Percentiles rank a stretch among this genome's conserved stretches.
Conservation (phyloP, 2,797 vertebrate genomes). For the Ceryle rudis region DNA sequence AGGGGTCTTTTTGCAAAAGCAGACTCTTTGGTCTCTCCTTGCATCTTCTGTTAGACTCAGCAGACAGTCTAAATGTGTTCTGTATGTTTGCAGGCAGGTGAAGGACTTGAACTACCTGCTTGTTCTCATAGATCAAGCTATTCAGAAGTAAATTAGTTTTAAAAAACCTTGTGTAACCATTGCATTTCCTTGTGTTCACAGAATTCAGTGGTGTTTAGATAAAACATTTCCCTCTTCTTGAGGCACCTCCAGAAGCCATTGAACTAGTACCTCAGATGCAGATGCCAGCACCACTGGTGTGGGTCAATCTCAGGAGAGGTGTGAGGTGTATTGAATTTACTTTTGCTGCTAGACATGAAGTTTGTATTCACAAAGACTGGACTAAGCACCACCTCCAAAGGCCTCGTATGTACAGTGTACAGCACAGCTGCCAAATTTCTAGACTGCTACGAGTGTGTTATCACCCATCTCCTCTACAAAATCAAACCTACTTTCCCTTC, state of each 20-base stretch:
- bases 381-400: not conserved
- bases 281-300: not conserved
- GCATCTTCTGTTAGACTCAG: not conserved
- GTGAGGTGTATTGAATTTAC: not conserved
- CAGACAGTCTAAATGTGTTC: not conserved
- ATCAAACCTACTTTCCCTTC: not conserved
- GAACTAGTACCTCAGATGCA: not conserved
- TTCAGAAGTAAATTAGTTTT: not conserved
- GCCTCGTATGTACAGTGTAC: rapidly evolving
- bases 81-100: not conserved
- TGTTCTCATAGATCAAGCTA: not conserved
- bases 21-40: not conserved
- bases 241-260: not conserved
- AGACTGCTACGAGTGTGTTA: not conserved
- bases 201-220: not conserved
- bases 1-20: not conserved
- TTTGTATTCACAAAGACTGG: not conserved
- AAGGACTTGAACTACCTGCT: not conserved
- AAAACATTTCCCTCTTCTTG: not conserved
- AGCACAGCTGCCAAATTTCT: not conserved
- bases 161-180: not conserved
- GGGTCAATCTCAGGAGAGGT: not conserved
- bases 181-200: not conserved
- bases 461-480: not conserved
- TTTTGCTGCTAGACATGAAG: not conserved